Evolutionary conservation across 2,888 invertebrate genomes (phyloP).

Genomic region (Mayetiola destructor): DNA sequence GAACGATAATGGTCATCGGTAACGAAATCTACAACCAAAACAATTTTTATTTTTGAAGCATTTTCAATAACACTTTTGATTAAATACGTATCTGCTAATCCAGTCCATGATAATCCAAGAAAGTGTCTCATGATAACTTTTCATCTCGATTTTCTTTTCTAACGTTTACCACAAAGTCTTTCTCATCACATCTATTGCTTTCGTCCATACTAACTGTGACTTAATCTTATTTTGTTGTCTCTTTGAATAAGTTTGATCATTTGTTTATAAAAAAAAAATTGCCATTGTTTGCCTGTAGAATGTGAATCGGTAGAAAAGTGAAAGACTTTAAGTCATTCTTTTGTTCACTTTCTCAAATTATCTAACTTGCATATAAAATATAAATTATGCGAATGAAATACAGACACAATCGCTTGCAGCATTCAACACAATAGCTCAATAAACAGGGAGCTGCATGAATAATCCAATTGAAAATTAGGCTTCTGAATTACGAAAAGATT

Average conservation of each 20-base stretch:
- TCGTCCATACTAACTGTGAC: not conserved
- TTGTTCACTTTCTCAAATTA: not conserved
- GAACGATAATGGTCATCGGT: too few relatives aligned
- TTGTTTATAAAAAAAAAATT: too few relatives aligned
- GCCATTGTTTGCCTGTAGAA: not conserved
- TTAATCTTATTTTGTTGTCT: not conserved
- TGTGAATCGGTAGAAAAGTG: too few relatives aligned
- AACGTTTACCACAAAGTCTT: not conserved
- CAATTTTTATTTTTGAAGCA: too few relatives aligned
- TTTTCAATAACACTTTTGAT: too few relatives aligned
- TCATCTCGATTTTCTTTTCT: not conserved
- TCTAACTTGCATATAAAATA: not conserved
- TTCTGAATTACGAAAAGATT: not conserved
- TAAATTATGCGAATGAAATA: not conserved
- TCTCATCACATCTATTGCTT: not conserved
- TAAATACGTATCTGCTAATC: too few relatives aligned
- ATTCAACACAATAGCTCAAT: not conserved
- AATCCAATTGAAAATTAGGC: constrained; percentile 4
- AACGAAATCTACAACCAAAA: too few relatives aligned
- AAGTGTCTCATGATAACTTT: constrained; percentile 3
- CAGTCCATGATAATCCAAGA: too few relatives aligned
- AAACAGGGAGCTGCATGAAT: not conserved
- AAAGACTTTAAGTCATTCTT: too few relatives aligned
- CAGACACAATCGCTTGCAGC: not conserved
- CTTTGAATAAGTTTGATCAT: too few relatives aligned